phyloP scores from a whole-genome alignment of 2,797 vertebrate species.

The Falco rusticolus region DNA sequence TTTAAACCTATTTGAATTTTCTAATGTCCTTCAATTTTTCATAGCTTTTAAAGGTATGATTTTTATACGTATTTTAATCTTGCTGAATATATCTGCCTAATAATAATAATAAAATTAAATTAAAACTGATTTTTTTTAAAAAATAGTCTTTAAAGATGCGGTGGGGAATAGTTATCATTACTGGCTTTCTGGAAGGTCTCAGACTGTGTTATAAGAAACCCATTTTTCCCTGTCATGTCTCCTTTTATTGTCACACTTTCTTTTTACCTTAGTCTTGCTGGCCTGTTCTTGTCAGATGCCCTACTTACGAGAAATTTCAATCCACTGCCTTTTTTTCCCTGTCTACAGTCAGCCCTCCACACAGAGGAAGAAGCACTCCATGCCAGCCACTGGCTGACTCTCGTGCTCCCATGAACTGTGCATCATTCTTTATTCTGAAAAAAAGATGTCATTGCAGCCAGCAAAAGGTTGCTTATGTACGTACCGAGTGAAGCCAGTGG shows the following conservation, averaged over 20 bases:
- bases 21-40: constrained; percentile 64
- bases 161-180: constrained; percentile 76
- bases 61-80: constrained; percentile 33
- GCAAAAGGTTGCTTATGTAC: background rate
- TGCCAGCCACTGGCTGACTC: background rate
- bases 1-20: constrained; percentile 75
- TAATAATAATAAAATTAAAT: constrained; percentile 67
- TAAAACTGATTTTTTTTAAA: constrained; percentile 66
- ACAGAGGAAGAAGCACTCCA: background rate
- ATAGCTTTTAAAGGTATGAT: constrained; percentile 57
- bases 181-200: constrained; percentile 67
- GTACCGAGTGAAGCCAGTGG: background rate
- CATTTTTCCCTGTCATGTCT: background rate
- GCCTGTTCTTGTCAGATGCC: background rate
- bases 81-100: constrained; percentile 46
- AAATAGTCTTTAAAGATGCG: constrained; percentile 72
- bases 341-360: background rate
- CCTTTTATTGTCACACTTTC: background rate
- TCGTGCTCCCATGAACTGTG: background rate
- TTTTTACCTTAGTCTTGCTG: background rate
- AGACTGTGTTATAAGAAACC: constrained; percentile 35
- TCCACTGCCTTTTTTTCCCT: background rate
- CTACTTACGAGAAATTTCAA: background rate
- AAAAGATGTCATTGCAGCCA: background rate
- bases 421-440: background rate